phyloP scores from a whole-genome alignment of 2,888 invertebrate species.

The Caenorhabditis japonica region DNA sequence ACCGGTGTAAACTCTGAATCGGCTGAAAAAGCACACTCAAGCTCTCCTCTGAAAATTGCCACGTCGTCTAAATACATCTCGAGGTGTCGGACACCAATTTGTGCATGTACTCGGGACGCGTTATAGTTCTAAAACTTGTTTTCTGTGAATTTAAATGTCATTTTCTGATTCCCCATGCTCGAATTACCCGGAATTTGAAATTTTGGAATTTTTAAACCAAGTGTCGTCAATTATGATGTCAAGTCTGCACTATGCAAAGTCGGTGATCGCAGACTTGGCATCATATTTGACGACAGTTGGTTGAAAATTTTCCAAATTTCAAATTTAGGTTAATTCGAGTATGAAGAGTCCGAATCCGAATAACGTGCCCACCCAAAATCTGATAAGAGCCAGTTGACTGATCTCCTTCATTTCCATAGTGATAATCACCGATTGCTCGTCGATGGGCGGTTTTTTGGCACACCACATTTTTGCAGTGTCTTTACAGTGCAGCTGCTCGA shows the following conservation, averaged over 20 bases:
- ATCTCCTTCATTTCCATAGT: slow-evolving; percentile 17
- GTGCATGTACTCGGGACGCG: slow-evolving; percentile 88
- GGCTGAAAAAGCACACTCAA: slow-evolving; percentile 86
- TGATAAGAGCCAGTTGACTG: slow-evolving; percentile 67
- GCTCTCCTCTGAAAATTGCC: slow-evolving; percentile 86
- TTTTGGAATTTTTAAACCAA: no score
- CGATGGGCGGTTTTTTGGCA: slow-evolving; percentile 10
- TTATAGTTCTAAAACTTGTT: slow-evolving; percentile 85
- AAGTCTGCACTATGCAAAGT: no score
- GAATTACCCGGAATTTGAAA: no score
- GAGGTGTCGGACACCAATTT: slow-evolving; percentile 85
- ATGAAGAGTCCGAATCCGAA: no score
- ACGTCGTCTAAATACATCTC: slow-evolving; percentile 80
- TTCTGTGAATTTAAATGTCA: no score
- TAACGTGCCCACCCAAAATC: slow-evolving; percentile 75
- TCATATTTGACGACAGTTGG: no score
- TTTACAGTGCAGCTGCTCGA: slow-evolving; percentile 26
- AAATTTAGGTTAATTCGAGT: no score
- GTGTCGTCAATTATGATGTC: no score
- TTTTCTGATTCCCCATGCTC: no score
- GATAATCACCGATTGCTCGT: slow-evolving; percentile 2
- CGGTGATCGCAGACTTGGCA: no score
- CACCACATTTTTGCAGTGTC: slow-evolving; percentile 52
- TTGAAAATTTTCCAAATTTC: slow-evolving; percentile 5
- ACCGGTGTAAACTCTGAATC: slow-evolving; percentile 81